These are phyloP conservation scores for Meteorus cinctellus DNA, from an alignment of 2,888 invertebrate genomes.

Conservation along the genomic window DNA sequence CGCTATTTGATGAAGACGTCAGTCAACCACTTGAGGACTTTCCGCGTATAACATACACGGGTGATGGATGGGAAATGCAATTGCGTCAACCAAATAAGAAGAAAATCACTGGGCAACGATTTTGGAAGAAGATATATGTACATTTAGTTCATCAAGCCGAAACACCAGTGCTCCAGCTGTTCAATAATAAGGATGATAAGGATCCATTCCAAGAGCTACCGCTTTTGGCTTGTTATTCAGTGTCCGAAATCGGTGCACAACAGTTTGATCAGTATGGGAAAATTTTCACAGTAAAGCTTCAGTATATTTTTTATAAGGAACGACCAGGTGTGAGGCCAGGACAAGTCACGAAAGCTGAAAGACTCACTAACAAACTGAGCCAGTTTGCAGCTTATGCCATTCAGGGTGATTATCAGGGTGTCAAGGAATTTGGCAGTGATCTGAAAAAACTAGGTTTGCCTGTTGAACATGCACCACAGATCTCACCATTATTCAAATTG, in stretches of 20 bases:
- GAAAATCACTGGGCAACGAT: slow-evolving; percentile 94
- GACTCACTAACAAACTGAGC: slow-evolving; percentile 91
- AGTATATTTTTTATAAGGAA: slow-evolving; percentile 98
- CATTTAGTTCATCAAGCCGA: slow-evolving; percentile 86
- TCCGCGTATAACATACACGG: slow-evolving; percentile 84
- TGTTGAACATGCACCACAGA: slow-evolving; percentile 97
- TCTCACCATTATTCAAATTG: slow-evolving; percentile 96
- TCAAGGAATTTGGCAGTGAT: slow-evolving; percentile 94
- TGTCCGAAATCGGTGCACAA: slow-evolving; percentile 95
- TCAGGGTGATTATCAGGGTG: slow-evolving; percentile 94
- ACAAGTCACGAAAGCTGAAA: slow-evolving; percentile 94
- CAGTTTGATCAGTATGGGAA: slow-evolving; percentile 99
- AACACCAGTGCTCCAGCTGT: slow-evolving; percentile 89
- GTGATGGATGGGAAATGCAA: slow-evolving; percentile 97
- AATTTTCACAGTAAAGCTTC: slow-evolving; percentile 97
- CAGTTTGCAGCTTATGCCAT: slow-evolving; percentile 96
- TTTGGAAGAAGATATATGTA: slow-evolving; percentile 98
- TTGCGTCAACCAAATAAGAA: slow-evolving; percentile 96
- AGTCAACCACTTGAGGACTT: slow-evolving; percentile 94
- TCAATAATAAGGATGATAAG: slow-evolving; percentile 87
- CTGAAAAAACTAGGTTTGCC: slow-evolving; percentile 94
- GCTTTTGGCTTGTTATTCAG: slow-evolving; percentile 94
- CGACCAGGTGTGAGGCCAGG: slow-evolving; percentile 96
- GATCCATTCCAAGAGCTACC: slow-evolving; percentile 97
- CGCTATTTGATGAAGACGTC: slow-evolving; percentile 94